Percentiles rank a stretch among this genome's conserved stretches.
Conservation (phyloP, 2,888 invertebrate genomes). For the Dendrolimus pini region DNA sequence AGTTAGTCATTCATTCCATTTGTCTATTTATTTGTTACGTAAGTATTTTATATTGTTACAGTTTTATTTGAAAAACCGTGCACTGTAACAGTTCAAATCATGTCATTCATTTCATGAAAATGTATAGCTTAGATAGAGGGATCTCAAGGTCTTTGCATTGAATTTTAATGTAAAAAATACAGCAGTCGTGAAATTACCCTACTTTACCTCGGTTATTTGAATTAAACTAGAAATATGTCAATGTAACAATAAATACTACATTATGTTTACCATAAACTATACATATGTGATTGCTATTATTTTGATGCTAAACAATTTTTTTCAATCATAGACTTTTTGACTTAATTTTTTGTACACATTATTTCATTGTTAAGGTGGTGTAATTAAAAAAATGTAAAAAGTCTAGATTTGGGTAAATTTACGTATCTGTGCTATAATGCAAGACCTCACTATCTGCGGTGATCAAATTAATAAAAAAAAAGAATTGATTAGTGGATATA, state of each 20-base stretch:
- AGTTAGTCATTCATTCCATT: conserved; percentile 29
- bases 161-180: neutral
- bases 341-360: too few species aligned
- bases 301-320: too few species aligned
- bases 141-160: conserved; percentile 19
- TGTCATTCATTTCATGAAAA: conserved; percentile 26
- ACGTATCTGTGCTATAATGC: conserved; percentile 4
- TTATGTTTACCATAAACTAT: too few species aligned
- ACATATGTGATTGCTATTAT: too few species aligned
- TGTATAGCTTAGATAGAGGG: conserved; percentile 36
- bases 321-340: too few species aligned
- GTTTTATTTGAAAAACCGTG: conserved; percentile 18
- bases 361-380: too few species aligned
- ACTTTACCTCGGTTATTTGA: too few species aligned
- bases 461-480: conserved; percentile 53
- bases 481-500: conserved; percentile 71
- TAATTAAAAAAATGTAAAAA: too few species aligned
- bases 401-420: too few species aligned
- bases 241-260: conserved; percentile 11
- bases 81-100: conserved; percentile 46
- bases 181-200: too few species aligned
- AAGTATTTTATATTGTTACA: conserved; percentile 11
- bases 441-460: conserved; percentile 34
- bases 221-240: conserved; percentile 8
- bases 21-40: conserved; percentile 7